Conservation (phyloP, 2,113 vertebrate genomes). For the Pygathrix nemaeus region DNA sequence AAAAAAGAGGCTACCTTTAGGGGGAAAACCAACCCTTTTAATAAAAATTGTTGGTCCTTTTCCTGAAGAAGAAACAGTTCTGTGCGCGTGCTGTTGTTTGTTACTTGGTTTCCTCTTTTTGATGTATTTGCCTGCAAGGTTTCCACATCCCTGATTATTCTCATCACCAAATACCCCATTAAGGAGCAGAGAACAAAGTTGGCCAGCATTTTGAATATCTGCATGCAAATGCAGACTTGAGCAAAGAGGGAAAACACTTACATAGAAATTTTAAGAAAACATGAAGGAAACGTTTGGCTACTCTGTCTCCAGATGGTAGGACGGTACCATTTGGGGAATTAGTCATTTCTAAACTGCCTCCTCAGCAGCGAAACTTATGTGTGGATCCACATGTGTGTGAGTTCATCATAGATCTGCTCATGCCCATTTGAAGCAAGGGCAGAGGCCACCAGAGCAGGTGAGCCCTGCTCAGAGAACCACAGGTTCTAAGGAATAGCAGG, state of each 20-base stretch:
- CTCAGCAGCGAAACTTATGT: not conserved
- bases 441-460: not conserved
- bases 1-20: not conserved
- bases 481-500: rapidly evolving
- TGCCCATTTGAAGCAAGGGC: not conserved
- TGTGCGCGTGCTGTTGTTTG: too few species aligned
- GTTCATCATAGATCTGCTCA: not conserved
- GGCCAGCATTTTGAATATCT: not conserved
- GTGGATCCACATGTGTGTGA: rapidly evolving
- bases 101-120: not conserved
- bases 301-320: not conserved
- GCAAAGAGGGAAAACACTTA: not conserved
- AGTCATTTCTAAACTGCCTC: not conserved
- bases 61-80: not conserved
- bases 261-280: not conserved
- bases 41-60: not conserved
- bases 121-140: not conserved
- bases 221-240: not conserved
- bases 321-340: not conserved
- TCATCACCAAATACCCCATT: not conserved
- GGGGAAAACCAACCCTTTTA: not conserved
- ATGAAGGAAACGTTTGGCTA: not conserved
- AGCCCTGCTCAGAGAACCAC: not conserved
- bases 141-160: not conserved
- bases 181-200: not conserved